Conservation (phyloP, 2,888 invertebrate species). For the Eristalinus aeneus region DNA sequence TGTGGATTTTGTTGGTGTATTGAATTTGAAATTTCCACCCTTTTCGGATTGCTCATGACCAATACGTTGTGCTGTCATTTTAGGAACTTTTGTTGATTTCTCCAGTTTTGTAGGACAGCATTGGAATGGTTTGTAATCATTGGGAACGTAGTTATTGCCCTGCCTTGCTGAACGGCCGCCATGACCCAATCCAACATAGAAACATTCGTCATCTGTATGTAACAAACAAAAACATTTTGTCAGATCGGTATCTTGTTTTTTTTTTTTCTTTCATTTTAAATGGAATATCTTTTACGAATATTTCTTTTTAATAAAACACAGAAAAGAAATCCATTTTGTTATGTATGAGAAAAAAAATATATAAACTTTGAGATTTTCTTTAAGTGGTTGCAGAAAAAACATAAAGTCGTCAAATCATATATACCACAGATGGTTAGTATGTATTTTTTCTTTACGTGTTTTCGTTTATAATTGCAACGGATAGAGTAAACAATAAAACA, state of each 20-base stretch:
- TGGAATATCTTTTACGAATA: slow-evolving; percentile 24
- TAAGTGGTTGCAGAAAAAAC: slow-evolving; percentile 56
- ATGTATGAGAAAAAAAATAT: slow-evolving; percentile 35
- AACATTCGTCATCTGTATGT: slow-evolving; percentile 96
- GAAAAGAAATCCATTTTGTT: slow-evolving; percentile 55
- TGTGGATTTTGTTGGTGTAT: slow-evolving; percentile 71
- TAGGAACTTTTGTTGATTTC: slow-evolving; percentile 90
- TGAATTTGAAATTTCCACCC: slow-evolving; percentile 74
- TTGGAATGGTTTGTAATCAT: slow-evolving; percentile 93
- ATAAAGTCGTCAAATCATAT: slow-evolving; percentile 52
- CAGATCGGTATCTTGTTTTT: slow-evolving; percentile 82
- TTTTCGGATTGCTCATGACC: slow-evolving; percentile 76
- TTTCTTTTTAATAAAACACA: slow-evolving; percentile 58
- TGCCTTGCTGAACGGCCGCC: slow-evolving; percentile 81
- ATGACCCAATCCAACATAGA: slow-evolving; percentile 97
- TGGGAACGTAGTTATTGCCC: slow-evolving; percentile 80
- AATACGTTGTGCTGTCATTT: slow-evolving; percentile 83
- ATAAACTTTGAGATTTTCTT: slow-evolving; percentile 36
- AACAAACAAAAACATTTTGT: slow-evolving; percentile 90
- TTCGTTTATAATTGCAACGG: slow-evolving; percentile 64
- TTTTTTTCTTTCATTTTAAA: neutral
- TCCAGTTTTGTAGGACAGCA: slow-evolving; percentile 94
- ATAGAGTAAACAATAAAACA: slow-evolving; percentile 53
- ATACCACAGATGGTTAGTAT: slow-evolving; percentile 63
- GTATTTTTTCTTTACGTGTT: slow-evolving; percentile 45